Conservation (phyloP, 2,888 invertebrate genomes). For the Hecatera dysodea region DNA sequence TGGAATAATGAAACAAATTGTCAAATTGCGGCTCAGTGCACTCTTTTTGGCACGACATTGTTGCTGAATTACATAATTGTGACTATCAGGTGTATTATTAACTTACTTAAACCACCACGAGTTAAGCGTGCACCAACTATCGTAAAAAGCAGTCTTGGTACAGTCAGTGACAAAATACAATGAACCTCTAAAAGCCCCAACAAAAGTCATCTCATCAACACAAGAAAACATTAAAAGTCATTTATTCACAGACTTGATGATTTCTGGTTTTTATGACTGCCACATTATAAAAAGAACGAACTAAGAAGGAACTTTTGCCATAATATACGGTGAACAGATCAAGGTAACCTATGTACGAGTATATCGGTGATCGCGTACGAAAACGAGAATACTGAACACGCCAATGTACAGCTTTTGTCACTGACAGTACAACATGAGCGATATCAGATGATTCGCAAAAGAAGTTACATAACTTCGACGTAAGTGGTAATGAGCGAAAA, state of each 20-base stretch:
- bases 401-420: too few relatives aligned
- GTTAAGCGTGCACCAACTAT: conserved; percentile 20
- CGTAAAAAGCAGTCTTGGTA: conserved; percentile 6
- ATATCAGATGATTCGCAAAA: conserved; percentile 41
- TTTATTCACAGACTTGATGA: too few relatives aligned
- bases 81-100: conserved; percentile 46
- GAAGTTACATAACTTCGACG: conserved; percentile 42
- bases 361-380: too few relatives aligned
- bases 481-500: conserved; percentile 54
- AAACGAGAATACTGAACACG: too few relatives aligned
- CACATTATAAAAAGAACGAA: too few relatives aligned
- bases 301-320: neutral
- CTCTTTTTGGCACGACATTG: conserved; percentile 13
- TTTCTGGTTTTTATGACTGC: too few relatives aligned
- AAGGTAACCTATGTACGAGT: too few relatives aligned
- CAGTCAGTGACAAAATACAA: neutral
- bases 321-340: too few relatives aligned
- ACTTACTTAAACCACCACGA: conserved; percentile 26
- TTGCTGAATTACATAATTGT: conserved; percentile 34
- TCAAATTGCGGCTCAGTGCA: conserved; percentile 23
- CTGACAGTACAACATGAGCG: conserved; percentile 11
- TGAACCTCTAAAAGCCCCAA: too few relatives aligned
- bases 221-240: too few relatives aligned
- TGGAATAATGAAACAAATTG: conserved; percentile 1
- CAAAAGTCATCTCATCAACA: too few relatives aligned